Evolutionary conservation across 2,797 vertebrate genomes (phyloP).

Genomic region (Acanthornis magna): DNA sequence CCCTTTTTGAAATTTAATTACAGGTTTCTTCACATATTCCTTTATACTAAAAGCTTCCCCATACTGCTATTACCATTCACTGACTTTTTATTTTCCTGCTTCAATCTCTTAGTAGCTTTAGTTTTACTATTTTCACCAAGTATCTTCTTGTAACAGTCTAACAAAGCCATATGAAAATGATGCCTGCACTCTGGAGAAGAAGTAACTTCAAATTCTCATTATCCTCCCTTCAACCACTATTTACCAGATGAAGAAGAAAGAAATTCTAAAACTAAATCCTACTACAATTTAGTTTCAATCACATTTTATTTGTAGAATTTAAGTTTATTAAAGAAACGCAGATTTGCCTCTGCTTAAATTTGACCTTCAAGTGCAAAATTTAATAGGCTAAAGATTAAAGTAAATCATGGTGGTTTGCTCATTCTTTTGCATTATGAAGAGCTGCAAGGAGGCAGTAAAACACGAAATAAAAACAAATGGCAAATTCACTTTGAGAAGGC

Average conservation of each 20-base stretch:
- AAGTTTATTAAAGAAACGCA: conserved; percentile 44
- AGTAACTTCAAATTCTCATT: conserved; percentile 44
- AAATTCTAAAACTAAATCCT: conserved; percentile 35
- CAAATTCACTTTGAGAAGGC: background rate
- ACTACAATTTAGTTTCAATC: conserved; percentile 24
- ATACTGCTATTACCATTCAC: background rate
- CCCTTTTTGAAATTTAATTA: background rate
- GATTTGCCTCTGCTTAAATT: conserved; percentile 47
- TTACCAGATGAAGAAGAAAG: conserved; percentile 39
- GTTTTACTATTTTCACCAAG: background rate
- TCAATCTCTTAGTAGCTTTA: background rate
- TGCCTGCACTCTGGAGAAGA: background rate
- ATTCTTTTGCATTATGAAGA: background rate
- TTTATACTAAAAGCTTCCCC: background rate
- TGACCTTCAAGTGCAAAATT: conserved; percentile 63
- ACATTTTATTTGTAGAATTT: conserved; percentile 34
- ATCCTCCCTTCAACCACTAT: conserved; percentile 20
- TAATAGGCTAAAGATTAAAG: conserved; percentile 51
- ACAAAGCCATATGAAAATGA: conserved; percentile 22
- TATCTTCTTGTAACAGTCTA: conserved; percentile 6
- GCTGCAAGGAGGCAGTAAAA: background rate
- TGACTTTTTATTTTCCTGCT: background rate
- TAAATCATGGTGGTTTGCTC: background rate
- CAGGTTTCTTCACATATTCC: background rate
- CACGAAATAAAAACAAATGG: background rate